These are phyloP conservation scores for Cavia aperea DNA, from an alignment of 2,113 vertebrate genomes.

Conservation along the genomic window DNA sequence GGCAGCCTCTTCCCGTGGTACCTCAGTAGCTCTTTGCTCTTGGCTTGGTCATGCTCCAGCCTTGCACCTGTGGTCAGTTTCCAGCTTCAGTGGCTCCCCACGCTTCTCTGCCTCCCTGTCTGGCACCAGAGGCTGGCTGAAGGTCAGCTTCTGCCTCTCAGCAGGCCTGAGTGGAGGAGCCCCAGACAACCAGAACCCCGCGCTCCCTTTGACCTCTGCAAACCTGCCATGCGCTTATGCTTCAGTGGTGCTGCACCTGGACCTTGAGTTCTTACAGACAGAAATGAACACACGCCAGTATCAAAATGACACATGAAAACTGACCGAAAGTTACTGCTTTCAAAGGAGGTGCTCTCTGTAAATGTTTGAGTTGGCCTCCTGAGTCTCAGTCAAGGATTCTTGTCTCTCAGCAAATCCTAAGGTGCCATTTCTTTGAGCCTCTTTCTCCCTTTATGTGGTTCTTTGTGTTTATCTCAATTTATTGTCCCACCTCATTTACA, in stretches of 20 bases:
- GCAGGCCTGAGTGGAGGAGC: neutral
- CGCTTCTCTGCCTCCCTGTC: neutral
- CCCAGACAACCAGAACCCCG: accelerated
- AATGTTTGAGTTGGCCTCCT: neutral
- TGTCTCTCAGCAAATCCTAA: neutral
- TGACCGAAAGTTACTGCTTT: neutral
- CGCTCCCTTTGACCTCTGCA: neutral
- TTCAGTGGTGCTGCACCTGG: neutral
- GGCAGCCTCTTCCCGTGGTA: no score
- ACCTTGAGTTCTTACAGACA: neutral
- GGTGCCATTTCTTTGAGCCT: neutral
- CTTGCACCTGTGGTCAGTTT: no score
- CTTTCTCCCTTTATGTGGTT: neutral
- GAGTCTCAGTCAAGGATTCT: neutral
- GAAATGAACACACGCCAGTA: no score
- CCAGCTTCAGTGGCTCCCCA: no score
- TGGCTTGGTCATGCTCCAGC: no score
- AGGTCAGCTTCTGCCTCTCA: neutral
- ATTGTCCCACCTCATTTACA: neutral
- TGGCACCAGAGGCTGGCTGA: neutral
- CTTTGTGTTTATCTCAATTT: neutral
- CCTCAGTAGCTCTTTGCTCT: no score
- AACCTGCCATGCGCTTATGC: neutral
- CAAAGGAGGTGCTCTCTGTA: neutral
- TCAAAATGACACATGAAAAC: neutral